These are phyloP conservation scores for Bugulina stolonifera DNA, from an alignment of 2,888 invertebrate genomes.

Conservation along the genomic window DNA sequence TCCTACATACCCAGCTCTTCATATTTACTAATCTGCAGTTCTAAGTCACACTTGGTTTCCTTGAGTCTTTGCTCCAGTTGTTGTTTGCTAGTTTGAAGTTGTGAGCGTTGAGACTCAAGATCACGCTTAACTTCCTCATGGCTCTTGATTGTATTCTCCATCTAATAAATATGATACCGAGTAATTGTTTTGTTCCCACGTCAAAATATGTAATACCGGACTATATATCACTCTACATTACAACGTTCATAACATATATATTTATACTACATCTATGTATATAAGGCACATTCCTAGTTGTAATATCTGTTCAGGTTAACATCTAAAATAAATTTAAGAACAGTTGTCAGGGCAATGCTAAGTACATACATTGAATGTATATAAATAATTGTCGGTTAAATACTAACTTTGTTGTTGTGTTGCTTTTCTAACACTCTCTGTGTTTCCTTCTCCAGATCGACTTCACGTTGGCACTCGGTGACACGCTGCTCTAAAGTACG, in stretches of 20 bases:
- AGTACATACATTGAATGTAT: no score
- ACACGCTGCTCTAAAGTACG: conserved; percentile 39
- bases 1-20: conserved; percentile 36
- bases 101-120: conserved; percentile 18
- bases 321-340: no score
- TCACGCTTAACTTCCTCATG: not conserved
- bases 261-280: no score
- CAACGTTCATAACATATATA: no score
- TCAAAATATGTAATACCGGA: no score
- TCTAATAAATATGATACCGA: no score
- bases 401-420: conserved; percentile 20
- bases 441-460: conserved; percentile 42
- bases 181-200: no score
- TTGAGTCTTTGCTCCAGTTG: conserved; percentile 36
- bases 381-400: no score
- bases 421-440: not conserved
- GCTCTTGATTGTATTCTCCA: not conserved
- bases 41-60: conserved; percentile 34
- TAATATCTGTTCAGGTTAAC: no score
- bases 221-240: no score
- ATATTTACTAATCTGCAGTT: conserved; percentile 35
- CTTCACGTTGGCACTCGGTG: conserved; percentile 36
- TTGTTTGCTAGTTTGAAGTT: conserved; percentile 34
- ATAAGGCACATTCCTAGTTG: no score
- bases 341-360: no score